Evolutionary conservation across 2,888 invertebrate genomes (phyloP), one percentile per base, ranked within the genome.

Genomic region (Falcaria lacertinaria): DNA sequence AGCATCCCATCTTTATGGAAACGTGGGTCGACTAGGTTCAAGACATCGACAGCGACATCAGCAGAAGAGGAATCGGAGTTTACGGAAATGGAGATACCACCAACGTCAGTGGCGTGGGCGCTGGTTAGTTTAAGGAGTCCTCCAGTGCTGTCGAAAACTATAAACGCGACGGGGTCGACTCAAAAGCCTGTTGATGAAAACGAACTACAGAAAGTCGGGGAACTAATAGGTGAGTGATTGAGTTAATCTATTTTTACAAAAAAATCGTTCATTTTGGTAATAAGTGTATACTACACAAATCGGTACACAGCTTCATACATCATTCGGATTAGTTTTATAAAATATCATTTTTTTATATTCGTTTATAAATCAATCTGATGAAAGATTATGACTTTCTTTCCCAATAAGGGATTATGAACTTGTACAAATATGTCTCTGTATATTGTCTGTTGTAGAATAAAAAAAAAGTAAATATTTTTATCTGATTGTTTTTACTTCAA

Each of bases 81-180:
- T 1, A 73, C 69, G 41, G 84, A 85, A 19, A 60, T 88, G 54
- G 84, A 86, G 50, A 86, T 90, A 47, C 90, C 90, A 8, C 86
- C 89, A 4, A 85, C 90, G 0, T 73, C 89, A 4, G 84, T 89
- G 2, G 90, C 89, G 0, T 90, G 90, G 90, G 89, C 90, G 0
- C 59, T 91, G 28, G 90, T 89, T 1, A 83, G 89, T 41, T 58
- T 90, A 34, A 81, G 80, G 33, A 82, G 82, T 41, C 79, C 88
- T 1, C 88, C 89, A 6, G 62, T 77, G 11, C 50, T 70, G 15
- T 62, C 72, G 0, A 70, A 59, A 35, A 45, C 64, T 41, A 54
- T 55, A n/a, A 85, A 82, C 48, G 54, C 50, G 42, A 75, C 80
- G 7, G 48, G 43, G 32, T 56, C 70, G n/a, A 61, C 71, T 6